Evolutionary conservation across 2,113 vertebrate species (phyloP).

Genomic region (Tragelaphus scriptus): DNA sequence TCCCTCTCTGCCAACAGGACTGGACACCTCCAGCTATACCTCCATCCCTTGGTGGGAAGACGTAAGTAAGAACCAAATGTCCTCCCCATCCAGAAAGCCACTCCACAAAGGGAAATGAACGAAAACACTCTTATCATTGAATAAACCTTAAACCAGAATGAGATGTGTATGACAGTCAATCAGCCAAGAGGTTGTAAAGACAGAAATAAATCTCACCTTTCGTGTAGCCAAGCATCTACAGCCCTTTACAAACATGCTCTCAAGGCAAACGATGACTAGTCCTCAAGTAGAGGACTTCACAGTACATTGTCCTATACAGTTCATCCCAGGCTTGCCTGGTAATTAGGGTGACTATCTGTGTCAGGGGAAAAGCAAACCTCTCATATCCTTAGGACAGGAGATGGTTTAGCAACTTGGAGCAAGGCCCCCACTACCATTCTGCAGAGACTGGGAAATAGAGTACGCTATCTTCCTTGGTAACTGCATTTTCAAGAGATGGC

Average conservation of each 20-base stretch:
- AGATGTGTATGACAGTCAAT: rapidly evolving
- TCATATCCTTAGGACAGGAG: not conserved
- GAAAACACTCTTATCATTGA: not conserved
- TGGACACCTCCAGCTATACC: not conserved
- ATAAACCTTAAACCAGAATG: not conserved
- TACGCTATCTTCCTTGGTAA: not conserved
- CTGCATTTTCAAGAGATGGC: not conserved
- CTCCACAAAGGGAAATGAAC: not conserved
- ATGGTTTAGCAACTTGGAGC: not conserved
- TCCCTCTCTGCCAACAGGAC: not conserved
- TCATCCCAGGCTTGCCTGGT: not conserved
- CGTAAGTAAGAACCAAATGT: not conserved
- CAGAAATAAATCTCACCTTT: not conserved
- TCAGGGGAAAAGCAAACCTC: not conserved
- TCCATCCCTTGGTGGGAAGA: not conserved
- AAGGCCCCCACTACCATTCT: not conserved
- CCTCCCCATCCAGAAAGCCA: not conserved
- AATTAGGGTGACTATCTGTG: not conserved
- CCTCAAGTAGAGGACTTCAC: not conserved
- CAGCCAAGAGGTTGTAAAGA: not conserved
- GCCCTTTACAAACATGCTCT: not conserved
- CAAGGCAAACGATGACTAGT: not conserved
- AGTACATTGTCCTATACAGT: not conserved
- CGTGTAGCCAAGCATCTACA: rapidly evolving
- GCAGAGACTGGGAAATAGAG: not conserved